Percentiles rank a stretch among this genome's conserved stretches.
phyloP scores from a whole-genome alignment of 1,140 invertebrate genomes.

The Coenobita brevimanus region DNA sequence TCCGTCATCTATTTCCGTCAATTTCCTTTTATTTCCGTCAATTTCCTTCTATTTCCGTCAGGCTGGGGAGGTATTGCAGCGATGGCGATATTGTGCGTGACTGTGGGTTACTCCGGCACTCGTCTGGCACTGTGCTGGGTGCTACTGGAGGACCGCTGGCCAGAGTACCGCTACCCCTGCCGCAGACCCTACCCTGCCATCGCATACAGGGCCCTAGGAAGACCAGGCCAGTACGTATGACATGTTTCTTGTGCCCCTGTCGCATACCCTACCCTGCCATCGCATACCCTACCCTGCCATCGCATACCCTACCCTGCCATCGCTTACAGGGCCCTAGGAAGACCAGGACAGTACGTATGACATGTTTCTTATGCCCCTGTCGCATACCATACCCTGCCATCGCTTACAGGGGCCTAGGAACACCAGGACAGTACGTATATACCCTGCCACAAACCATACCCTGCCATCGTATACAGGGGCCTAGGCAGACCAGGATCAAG shows the following conservation, averaged over 20 bases:
- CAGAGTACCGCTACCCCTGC: conserved; percentile 26
- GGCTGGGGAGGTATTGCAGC: conserved; percentile 8
- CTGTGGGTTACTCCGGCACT: neutral
- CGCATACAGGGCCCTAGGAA: conserved; percentile 58
- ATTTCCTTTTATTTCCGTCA: neutral
- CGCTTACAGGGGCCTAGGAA: no score
- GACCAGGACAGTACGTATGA: conserved; percentile 31
- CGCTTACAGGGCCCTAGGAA: conserved; percentile 51
- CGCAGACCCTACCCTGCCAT: conserved; percentile 58
- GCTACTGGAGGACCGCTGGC: conserved; percentile 55
- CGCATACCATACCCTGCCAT: no score
- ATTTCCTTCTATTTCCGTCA: no score
- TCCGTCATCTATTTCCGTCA: no score
- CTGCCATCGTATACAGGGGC: conserved; percentile 45
- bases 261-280: no score
- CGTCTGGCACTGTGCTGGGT: conserved; percentile 54
- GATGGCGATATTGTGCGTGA: conserved; percentile 18
- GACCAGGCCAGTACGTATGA: conserved; percentile 33
- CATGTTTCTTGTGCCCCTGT: no score
- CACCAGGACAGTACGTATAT: no score
- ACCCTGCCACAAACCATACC: conserved; percentile 52
- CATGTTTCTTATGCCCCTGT: no score
- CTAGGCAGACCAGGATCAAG: no score
- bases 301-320: conserved; percentile 53
- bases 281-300: no score